Evolutionary conservation across 2,888 invertebrate species (phyloP), one percentile per base, ranked within the genome.

Genomic region (Amphipoea oculea): DNA sequence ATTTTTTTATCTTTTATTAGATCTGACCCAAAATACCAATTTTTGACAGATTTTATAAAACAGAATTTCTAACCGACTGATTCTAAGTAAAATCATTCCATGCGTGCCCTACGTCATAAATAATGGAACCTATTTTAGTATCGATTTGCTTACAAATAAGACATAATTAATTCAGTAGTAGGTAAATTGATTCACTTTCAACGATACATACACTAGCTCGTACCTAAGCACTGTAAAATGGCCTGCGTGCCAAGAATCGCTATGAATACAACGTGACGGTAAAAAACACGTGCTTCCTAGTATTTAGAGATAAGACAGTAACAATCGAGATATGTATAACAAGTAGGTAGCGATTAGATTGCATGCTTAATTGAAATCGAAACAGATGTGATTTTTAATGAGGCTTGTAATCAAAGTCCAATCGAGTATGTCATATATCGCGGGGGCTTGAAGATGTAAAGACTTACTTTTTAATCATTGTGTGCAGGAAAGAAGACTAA

Each of bases 281-380:
- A 57, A 76, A 48, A 77, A 80, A 86, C 81, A 83, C 83, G 77
- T 85, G 86, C 81, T 77, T 70, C 48, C 62, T 69, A 80, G 86
- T 75, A 86, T 82, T 86, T 75, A 67, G 23, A 77, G 85, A 85
- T 85, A 85, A 82, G 54, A 73, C 73, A 23, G 65, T 20, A 82
- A 85, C 86, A 75, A 81, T 83, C 45, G 80, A 79, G 79, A 83
- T 78, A 71, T 65, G 36, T 72, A 63, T 45, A 62, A 73, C 69
- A 73, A 79, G 76, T 73, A 73, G 74, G 29, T 48, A 83, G 72
- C 69, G 75, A 85, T 83, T 86, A 85, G 80, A 85, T 85, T 68
- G 51, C 11, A 45, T 54, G 63, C 73, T 71, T 77, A 54, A 83
- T 86, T 76, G 29, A 65, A 86, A 74, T 73, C 36, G 71, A 62